phyloP scores from a whole-genome alignment of 2,113 vertebrate genomes.

The Acrocephalus arundinaceus region DNA sequence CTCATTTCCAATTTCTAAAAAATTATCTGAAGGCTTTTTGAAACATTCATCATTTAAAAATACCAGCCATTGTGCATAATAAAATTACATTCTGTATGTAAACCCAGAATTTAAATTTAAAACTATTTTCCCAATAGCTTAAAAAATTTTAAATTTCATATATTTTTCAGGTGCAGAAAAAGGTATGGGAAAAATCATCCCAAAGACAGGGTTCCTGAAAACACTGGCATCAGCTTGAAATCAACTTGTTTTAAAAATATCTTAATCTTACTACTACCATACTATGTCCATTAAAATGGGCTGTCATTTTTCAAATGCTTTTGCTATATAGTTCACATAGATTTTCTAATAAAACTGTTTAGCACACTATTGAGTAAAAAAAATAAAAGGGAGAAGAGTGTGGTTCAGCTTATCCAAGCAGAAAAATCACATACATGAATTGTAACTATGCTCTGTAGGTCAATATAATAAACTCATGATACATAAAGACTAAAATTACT shows the following conservation, averaged over 20 bases:
- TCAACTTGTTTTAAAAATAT: background rate
- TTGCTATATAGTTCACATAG: background rate
- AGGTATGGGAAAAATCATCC: background rate
- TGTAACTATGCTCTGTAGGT: background rate
- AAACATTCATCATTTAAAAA: background rate
- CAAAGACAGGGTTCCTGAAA: background rate
- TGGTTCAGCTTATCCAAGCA: background rate
- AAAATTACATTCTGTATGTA: background rate
- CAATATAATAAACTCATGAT: background rate
- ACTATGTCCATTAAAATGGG: background rate
- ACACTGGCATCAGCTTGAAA: background rate
- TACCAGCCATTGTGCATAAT: background rate
- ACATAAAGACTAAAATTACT: background rate
- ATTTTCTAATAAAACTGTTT: background rate
- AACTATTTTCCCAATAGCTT: background rate
- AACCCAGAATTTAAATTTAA: background rate
- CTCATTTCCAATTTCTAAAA: background rate
- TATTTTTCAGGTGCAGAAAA: background rate
- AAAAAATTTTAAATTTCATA: background rate
- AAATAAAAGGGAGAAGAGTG: background rate
- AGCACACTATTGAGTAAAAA: background rate
- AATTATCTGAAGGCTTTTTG: background rate
- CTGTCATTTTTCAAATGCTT: background rate
- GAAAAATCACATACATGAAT: background rate
- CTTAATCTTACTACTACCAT: background rate